These are phyloP conservation scores for Mycalesis mineus DNA, from an alignment of 2,888 invertebrate genomes.

Conservation along the genomic window DNA sequence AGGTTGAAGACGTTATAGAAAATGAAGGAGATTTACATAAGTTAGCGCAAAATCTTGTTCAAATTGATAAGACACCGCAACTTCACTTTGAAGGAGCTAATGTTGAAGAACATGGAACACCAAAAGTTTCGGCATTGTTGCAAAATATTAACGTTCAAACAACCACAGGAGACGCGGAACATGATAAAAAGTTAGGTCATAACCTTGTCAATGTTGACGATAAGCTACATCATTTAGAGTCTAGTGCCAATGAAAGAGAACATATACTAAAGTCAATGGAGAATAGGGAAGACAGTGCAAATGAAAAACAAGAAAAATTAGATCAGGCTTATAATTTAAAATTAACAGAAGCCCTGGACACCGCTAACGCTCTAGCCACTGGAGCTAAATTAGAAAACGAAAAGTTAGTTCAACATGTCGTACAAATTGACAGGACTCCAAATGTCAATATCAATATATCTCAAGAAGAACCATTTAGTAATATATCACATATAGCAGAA, in stretches of 20 bases:
- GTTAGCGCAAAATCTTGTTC: neutral
- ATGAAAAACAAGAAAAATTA: no score
- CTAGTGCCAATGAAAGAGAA: neutral
- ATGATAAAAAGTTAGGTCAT: neutral
- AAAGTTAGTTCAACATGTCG: slow-evolving; percentile 46
- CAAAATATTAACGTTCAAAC: neutral
- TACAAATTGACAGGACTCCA: slow-evolving; percentile 46
- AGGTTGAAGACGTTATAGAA: neutral
- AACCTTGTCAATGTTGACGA: neutral
- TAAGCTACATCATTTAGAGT: neutral
- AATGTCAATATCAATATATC: slow-evolving; percentile 40
- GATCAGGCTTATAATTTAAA: neutral
- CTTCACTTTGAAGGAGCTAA: neutral
- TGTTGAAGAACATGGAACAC: neutral
- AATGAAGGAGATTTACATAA: neutral
- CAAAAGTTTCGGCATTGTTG: neutral
- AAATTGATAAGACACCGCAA: neutral
- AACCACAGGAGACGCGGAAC: neutral
- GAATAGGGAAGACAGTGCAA: neutral
- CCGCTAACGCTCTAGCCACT: slow-evolving; percentile 27
- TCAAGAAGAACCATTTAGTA: slow-evolving; percentile 41
- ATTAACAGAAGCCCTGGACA: neutral
- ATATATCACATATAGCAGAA: slow-evolving; percentile 33
- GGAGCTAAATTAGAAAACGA: slow-evolving; percentile 42
- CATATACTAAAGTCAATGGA: no score